Evolutionary conservation across 2,113 vertebrate genomes (phyloP).

Genomic region (Opisthocomus hoazin): DNA sequence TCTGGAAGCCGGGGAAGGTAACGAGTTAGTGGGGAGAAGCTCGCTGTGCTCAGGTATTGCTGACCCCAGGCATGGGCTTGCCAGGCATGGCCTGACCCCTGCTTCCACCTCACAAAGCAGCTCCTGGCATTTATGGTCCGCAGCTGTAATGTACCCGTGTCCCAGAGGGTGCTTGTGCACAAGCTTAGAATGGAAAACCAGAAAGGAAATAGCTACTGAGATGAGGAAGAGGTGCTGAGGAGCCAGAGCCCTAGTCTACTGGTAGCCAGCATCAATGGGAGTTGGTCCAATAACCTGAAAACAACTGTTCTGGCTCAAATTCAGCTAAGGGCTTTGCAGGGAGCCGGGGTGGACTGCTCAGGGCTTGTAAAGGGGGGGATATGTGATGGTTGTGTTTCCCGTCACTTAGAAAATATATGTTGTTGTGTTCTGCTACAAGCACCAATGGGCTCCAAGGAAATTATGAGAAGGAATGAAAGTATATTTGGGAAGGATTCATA

Average conservation of each 20-base stretch:
- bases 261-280: not conserved
- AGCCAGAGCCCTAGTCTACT: not conserved
- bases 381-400: not conserved
- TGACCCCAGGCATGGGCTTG: too few species aligned
- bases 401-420: not conserved
- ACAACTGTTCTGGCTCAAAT: not conserved
- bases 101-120: accelerated
- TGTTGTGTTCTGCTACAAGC: not conserved
- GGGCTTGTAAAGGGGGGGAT: not conserved
- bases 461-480: not conserved
- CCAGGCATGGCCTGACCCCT: not conserved
- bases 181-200: not conserved
- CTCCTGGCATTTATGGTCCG: not conserved
- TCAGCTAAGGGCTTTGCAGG: not conserved
- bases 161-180: not conserved
- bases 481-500: not conserved
- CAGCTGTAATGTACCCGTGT: too few species aligned
- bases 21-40: not conserved
- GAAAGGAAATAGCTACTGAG: not conserved
- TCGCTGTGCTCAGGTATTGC: not conserved
- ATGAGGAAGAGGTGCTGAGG: not conserved
- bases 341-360: accelerated
- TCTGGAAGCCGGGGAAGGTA: not conserved
- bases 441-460: not conserved
- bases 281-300: not conserved